A percentile compares a stretch with the other conserved stretches of the same genome.
phyloP scores from a whole-genome alignment of 2,797 vertebrate species.

The Coranthus polyacanthus region DNA sequence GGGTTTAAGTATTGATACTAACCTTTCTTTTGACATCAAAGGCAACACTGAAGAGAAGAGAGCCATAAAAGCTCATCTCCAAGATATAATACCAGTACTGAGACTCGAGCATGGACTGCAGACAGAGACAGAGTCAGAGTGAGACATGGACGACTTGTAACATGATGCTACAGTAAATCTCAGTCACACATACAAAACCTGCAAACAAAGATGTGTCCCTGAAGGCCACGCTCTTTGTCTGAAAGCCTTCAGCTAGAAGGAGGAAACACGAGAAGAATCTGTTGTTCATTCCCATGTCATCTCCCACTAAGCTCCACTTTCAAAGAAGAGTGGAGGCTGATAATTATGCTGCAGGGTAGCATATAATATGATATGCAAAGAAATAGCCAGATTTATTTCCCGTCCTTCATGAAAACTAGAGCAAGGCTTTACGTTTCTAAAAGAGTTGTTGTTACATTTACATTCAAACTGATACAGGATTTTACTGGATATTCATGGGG shows the following conservation, averaged over 20 bases:
- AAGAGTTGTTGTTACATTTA: too few relatives aligned
- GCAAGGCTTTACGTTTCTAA: too few relatives aligned
- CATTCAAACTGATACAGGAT: too few relatives aligned
- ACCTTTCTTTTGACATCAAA: conserved; percentile 94
- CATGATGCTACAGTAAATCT: conserved; percentile 30
- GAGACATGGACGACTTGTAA: conserved; percentile 20
- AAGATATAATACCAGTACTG: conserved; percentile 97
- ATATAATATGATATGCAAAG: too few relatives aligned
- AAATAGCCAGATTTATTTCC: too few relatives aligned
- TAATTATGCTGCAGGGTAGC: too few relatives aligned
- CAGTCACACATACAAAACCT: conserved; percentile 13
- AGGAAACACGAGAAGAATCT: conserved; percentile 20
- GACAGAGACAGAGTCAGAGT: conserved; percentile 15
- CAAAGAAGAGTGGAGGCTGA: too few relatives aligned
- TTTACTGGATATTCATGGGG: too few relatives aligned
- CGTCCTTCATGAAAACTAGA: too few relatives aligned
- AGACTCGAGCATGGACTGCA: conserved; percentile 90
- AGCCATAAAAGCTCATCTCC: conserved; percentile 95
- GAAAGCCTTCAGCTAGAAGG: conserved; percentile 4
- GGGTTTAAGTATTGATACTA: conserved; percentile 55
- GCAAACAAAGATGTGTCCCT: conserved; percentile 4
- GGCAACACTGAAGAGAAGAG: conserved; percentile 91
- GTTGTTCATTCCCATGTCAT: conserved; percentile 6
- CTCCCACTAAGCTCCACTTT: too few relatives aligned
- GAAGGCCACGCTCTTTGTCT: conserved; percentile 1